Conservation (phyloP, 1,140 invertebrate genomes). For the Mya arenaria region DNA sequence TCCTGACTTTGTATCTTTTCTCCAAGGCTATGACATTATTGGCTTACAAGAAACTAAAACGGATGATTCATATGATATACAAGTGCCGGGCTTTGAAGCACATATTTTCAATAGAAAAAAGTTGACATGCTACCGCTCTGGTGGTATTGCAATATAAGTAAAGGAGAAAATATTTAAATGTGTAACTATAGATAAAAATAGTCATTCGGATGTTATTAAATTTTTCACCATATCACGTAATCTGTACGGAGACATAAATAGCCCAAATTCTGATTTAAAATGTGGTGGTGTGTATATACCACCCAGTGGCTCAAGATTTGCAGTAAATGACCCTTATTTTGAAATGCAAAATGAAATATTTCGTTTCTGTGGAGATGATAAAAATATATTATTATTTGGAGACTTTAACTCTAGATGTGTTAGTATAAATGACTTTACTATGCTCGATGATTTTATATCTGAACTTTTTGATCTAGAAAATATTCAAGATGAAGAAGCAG, state of each 20-base stretch:
- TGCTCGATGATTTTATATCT: constrained; percentile 1
- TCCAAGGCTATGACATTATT: constrained; percentile 19
- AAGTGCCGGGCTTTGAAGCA: neutral
- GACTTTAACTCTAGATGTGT: constrained; percentile 31
- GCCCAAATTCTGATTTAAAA: too few relatives aligned
- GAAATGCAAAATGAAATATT: constrained; percentile 24
- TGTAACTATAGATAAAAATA: neutral
- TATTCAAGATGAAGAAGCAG: neutral
- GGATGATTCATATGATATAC: constrained; percentile 14
- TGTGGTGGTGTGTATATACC: constrained; percentile 29
- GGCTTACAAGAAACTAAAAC: constrained; percentile 45
- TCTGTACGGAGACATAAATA: neutral
- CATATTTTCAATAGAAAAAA: constrained; percentile 4
- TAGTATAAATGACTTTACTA: neutral
- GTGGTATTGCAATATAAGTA: constrained; percentile 21
- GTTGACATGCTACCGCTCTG: constrained; percentile 17
- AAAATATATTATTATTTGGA: constrained; percentile 12
- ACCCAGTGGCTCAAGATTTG: constrained; percentile 11
- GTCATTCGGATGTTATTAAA: neutral
- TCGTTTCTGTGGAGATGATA: constrained; percentile 6
- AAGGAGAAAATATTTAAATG: neutral
- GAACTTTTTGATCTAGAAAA: neutral
- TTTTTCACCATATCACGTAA: constrained; percentile 3
- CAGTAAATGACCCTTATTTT: constrained; percentile 2
- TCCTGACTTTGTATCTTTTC: constrained; percentile 33